Percentiles rank a stretch among this genome's conserved stretches.
These are phyloP conservation scores for Parambassis ranga DNA, from an alignment of 2,797 vertebrate genomes.

Conservation along the genomic window DNA sequence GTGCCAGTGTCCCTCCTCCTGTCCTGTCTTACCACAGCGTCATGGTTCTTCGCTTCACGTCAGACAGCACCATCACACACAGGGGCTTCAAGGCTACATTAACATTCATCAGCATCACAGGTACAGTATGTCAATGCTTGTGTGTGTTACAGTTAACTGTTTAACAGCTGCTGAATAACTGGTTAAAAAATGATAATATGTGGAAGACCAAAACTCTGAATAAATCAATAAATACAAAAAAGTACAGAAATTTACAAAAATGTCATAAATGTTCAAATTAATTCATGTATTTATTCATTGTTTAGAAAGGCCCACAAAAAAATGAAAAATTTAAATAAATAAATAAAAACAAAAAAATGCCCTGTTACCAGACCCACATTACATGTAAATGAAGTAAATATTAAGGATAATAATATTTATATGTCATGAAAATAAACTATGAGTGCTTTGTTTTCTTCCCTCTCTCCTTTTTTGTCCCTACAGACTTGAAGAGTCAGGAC, in stretches of 20 bases:
- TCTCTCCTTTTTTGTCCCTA: background rate
- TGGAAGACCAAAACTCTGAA: no score
- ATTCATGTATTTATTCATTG: no score
- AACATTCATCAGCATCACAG: constrained; percentile 78
- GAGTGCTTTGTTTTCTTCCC: background rate
- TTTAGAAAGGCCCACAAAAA: no score
- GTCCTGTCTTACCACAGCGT: constrained; percentile 77
- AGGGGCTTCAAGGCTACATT: constrained; percentile 79
- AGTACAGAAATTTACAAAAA: no score
- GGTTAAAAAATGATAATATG: no score
- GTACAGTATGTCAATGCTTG: constrained; percentile 66
- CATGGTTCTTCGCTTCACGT: constrained; percentile 82
- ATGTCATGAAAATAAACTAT: background rate
- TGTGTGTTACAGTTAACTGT: background rate
- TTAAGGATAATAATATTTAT: background rate
- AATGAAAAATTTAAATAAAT: no score
- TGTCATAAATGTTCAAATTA: no score
- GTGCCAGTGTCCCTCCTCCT: constrained; percentile 68
- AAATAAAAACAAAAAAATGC: no score
- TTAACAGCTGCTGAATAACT: no score
- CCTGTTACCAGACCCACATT: no score
- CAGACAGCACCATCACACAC: constrained; percentile 75
- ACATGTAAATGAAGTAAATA: no score
- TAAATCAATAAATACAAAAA: no score
- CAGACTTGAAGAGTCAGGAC: constrained; percentile 54